Conservation (phyloP, 2,113 vertebrate species). For the Hippocampus zosterae region DNA sequence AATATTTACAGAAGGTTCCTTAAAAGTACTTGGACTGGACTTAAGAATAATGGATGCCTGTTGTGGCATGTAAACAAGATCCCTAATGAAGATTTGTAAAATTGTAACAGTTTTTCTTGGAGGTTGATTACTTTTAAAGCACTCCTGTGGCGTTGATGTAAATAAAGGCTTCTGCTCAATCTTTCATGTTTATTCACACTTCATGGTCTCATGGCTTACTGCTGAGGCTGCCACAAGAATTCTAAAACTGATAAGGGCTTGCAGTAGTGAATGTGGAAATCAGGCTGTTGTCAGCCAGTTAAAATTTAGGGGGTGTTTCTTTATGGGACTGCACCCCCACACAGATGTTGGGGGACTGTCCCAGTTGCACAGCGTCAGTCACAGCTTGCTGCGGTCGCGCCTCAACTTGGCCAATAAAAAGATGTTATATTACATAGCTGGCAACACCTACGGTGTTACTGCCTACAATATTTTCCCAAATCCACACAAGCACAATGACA, state of each 20-base stretch:
- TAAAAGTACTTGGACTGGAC: neutral
- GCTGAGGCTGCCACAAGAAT: constrained; percentile 9
- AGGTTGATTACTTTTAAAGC: neutral
- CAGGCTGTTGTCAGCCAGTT: constrained; percentile 58
- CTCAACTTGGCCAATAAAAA: constrained; percentile 31
- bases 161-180: neutral
- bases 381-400: constrained; percentile 32
- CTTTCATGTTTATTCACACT: constrained; percentile 4
- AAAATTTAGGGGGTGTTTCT: constrained; percentile 60
- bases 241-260: constrained; percentile 17
- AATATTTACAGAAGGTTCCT: neutral
- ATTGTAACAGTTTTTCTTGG: neutral
- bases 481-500: constrained; percentile 13
- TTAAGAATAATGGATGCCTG: neutral
- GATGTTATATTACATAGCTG: neutral
- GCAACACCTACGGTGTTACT: constrained; percentile 30
- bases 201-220: neutral
- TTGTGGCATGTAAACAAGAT: neutral
- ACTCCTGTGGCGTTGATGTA: neutral
- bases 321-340: constrained; percentile 36
- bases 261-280: constrained; percentile 25
- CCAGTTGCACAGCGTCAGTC: constrained; percentile 32
- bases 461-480: constrained; percentile 10
- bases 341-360: constrained; percentile 33
- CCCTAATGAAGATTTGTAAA: neutral